Percentiles rank a stretch among this genome's conserved stretches.
phyloP scores from a whole-genome alignment of 1,140 invertebrate species.

The Ptiloglossa arizonensis region DNA sequence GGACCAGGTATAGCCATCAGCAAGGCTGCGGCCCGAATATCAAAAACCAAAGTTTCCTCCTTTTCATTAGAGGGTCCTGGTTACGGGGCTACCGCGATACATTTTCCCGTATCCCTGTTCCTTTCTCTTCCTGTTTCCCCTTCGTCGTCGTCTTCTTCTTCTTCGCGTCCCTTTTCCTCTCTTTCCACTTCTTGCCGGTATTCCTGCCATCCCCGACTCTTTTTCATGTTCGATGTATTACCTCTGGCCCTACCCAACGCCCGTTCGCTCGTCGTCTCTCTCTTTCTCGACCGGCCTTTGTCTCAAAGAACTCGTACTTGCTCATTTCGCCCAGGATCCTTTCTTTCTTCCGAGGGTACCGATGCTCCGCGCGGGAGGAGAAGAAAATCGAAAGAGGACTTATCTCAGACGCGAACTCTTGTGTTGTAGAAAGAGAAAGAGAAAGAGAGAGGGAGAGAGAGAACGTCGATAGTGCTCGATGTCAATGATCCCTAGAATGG shows the following conservation, averaged over 20 bases:
- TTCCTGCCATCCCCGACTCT: constrained; percentile 36
- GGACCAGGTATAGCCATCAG: constrained; percentile 54
- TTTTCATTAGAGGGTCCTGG: constrained; percentile 72
- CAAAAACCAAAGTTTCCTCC: constrained; percentile 76
- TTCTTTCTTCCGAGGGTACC: constrained; percentile 59
- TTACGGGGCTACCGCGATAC: constrained; percentile 64
- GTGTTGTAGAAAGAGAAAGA: too few species aligned
- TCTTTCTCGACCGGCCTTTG: constrained; percentile 64
- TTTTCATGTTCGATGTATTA: constrained; percentile 56
- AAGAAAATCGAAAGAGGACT: constrained; percentile 36
- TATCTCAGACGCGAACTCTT: constrained; percentile 2
- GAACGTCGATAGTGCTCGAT: neutral
- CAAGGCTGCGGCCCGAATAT: constrained; percentile 62
- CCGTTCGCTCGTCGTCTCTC: constrained; percentile 20
- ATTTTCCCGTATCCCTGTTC: constrained; percentile 56
- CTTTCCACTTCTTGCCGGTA: constrained; percentile 2
- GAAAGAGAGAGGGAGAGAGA: neutral
- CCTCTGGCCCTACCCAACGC: constrained; percentile 56
- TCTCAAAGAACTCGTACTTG: constrained; percentile 78
- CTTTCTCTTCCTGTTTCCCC: constrained; percentile 62
- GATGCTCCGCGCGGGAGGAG: constrained; percentile 30
- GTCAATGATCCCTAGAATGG: constrained; percentile 31
- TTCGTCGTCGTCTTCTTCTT: constrained; percentile 39
- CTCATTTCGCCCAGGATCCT: constrained; percentile 75
- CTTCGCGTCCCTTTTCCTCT: constrained; percentile 14